Percentiles rank a stretch among this genome's conserved stretches.
Conservation (phyloP, 1,140 invertebrate species). For the Drosophila albomicans region DNA sequence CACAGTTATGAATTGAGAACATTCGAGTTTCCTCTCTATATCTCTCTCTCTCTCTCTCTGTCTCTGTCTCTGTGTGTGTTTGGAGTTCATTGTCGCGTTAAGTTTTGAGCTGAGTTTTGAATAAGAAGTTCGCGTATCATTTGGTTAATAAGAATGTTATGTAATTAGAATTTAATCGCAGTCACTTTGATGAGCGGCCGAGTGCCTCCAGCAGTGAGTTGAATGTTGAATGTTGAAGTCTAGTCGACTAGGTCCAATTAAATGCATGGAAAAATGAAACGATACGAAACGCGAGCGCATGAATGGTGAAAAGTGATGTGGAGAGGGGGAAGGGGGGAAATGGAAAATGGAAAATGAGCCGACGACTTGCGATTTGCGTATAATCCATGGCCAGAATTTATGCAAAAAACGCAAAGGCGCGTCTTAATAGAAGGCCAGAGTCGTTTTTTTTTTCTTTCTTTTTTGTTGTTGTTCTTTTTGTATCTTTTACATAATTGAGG, state of each 20-base stretch:
- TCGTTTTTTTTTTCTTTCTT: background rate
- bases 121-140: conserved; percentile 50
- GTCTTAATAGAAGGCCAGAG: conserved; percentile 30
- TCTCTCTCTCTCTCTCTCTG: no score
- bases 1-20: no score
- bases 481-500: conserved; percentile 72
- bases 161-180: conserved; percentile 77
- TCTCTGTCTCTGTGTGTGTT: background rate
- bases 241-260: conserved; percentile 54
- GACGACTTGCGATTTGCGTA: conserved; percentile 71
- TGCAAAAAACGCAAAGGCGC: conserved; percentile 56
- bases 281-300: conserved; percentile 39
- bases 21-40: no score
- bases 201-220: no score
- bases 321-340: conserved; percentile 1
- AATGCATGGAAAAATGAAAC: conserved; percentile 64
- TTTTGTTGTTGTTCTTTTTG: conserved; percentile 14
- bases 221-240: no score
- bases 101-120: conserved; percentile 10
- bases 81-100: conserved; percentile 37
- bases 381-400: conserved; percentile 69
- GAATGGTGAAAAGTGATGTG: background rate
- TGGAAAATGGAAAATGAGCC: conserved; percentile 62
- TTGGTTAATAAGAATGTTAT: conserved; percentile 66
- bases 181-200: conserved; percentile 22